Conservation (phyloP, 2,113 vertebrate genomes). For the Hystrix brachyura region DNA sequence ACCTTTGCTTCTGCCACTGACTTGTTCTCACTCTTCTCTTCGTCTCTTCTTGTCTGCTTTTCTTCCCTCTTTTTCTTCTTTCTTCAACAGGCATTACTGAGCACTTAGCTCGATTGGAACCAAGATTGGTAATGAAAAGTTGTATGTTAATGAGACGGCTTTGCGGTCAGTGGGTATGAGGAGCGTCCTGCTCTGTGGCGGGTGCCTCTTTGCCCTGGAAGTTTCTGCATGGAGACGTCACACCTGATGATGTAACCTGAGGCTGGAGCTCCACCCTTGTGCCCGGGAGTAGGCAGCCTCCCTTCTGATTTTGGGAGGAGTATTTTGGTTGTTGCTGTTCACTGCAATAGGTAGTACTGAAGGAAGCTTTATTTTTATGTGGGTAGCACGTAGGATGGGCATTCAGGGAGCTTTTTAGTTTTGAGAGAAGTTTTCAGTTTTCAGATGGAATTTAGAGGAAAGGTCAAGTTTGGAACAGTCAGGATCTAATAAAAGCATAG, state of each 20-base stretch:
- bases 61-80: background rate
- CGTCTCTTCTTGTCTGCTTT: background rate
- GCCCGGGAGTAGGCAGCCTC: background rate
- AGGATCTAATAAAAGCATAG: background rate
- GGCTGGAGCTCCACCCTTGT: fast-evolving
- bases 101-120: background rate
- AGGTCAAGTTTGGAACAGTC: background rate
- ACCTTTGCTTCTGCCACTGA: background rate
- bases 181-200: background rate
- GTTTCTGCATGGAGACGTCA: background rate
- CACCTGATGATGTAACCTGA: background rate
- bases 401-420: background rate
- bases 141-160: background rate
- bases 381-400: background rate
- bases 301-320: background rate
- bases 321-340: background rate
- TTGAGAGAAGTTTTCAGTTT: background rate
- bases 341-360: background rate
- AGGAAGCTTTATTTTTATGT: background rate
- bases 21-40: background rate
- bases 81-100: background rate
- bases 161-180: background rate
- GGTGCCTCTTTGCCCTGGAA: background rate
- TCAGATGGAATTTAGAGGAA: background rate
- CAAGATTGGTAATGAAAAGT: background rate